Evolutionary conservation across 2,797 vertebrate genomes (phyloP).

Genomic region (Tragopan temminckii): DNA sequence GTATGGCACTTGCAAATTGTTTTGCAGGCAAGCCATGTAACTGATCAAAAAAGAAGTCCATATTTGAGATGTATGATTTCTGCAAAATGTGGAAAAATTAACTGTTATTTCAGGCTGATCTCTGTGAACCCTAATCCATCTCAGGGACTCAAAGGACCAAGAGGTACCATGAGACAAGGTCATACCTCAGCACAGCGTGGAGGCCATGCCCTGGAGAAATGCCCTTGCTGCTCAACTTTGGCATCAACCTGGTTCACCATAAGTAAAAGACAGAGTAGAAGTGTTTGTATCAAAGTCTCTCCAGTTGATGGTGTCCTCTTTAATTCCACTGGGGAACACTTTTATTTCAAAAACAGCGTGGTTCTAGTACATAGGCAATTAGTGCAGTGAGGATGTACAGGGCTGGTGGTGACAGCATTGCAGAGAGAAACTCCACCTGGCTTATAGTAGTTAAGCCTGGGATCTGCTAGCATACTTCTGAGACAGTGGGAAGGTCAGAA

Average conservation of each 20-base stretch:
- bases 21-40: not conserved
- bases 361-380: not conserved
- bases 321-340: not conserved
- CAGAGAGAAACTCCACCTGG: not conserved
- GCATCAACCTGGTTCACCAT: not conserved
- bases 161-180: accelerated
- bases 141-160: not conserved
- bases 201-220: not conserved
- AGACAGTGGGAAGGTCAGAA: not conserved
- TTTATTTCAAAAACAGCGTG: not conserved
- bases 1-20: not conserved
- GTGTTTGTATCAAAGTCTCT: not conserved
- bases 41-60: not conserved
- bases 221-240: not conserved
- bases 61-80: not conserved
- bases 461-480: not conserved
- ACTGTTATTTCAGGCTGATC: not conserved
- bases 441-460: not conserved
- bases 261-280: accelerated
- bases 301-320: not conserved
- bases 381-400: not conserved
- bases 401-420: not conserved
- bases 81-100: not conserved
- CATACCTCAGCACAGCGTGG: accelerated
- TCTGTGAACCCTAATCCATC: not conserved